Evolutionary conservation across 2,113 vertebrate species (phyloP).

Genomic region (Leucopsar rothschildi): DNA sequence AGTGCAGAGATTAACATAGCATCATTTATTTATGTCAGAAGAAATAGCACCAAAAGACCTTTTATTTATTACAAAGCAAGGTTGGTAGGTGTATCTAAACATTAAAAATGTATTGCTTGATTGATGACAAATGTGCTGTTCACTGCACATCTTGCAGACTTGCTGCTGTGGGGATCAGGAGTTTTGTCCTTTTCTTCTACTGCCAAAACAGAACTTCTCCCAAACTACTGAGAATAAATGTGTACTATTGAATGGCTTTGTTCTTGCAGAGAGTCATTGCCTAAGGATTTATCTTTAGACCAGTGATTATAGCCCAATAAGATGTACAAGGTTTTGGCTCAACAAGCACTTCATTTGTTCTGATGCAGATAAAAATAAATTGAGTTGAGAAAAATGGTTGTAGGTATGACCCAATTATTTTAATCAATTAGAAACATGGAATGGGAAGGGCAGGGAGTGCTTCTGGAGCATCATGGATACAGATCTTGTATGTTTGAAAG

Average conservation of each 20-base stretch:
- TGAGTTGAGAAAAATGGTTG: not conserved
- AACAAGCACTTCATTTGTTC: not conserved
- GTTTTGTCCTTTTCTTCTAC: not conserved
- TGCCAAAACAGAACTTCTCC: not conserved
- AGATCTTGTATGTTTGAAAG: not conserved
- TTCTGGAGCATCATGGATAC: not conserved
- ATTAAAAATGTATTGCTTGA: not conserved
- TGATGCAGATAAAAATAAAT: not conserved
- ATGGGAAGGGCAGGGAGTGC: not conserved
- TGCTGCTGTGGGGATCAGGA: not conserved
- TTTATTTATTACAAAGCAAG: not conserved
- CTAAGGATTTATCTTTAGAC: not conserved
- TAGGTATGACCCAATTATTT: not conserved
- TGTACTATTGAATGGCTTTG: not conserved
- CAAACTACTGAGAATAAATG: not conserved
- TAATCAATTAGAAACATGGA: not conserved
- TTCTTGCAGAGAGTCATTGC: not conserved
- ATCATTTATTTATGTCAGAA: not conserved
- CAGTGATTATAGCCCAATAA: not conserved
- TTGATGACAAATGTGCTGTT: not conserved
- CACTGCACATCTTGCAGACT: not conserved
- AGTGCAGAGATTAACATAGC: not conserved
- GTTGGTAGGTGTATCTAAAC: not conserved
- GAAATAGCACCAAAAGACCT: not conserved
- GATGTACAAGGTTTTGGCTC: not conserved